phyloP scores from a whole-genome alignment of 2,888 invertebrate species.

The Drosophila rubida region DNA sequence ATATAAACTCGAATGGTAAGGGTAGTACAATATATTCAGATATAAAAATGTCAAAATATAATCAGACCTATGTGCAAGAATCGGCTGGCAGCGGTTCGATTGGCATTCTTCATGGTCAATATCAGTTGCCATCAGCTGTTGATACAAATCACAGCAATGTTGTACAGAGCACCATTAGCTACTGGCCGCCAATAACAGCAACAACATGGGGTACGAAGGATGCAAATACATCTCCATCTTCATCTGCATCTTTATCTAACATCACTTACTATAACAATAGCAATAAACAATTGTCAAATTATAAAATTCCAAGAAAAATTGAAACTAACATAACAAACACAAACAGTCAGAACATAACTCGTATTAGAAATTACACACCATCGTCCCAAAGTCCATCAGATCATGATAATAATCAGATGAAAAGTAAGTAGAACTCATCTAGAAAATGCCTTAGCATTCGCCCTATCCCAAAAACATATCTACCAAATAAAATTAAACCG shows the following conservation, averaged over 20 bases:
- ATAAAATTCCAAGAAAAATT: slow-evolving; percentile 72
- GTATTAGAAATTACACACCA: slow-evolving; percentile 72
- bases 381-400: slow-evolving; percentile 87
- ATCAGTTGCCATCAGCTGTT: slow-evolving; percentile 66
- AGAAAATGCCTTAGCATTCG: slow-evolving; percentile 20
- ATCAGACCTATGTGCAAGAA: slow-evolving; percentile 40
- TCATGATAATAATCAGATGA: slow-evolving; percentile 81
- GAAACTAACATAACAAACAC: slow-evolving; percentile 43
- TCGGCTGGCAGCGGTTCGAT: slow-evolving; percentile 42
- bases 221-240: slow-evolving; percentile 19
- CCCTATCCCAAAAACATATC: background rate
- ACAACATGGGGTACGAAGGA: slow-evolving; percentile 30
- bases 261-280: slow-evolving; percentile 34
- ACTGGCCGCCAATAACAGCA: slow-evolving; percentile 65
- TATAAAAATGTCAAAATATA: slow-evolving; percentile 32
- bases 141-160: slow-evolving; percentile 82
- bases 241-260: slow-evolving; percentile 32
- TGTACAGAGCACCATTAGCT: slow-evolving; percentile 82
- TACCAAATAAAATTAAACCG: background rate
- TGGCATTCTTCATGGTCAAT: slow-evolving; percentile 50
- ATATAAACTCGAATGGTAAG: slow-evolving; percentile 69
- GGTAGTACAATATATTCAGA: slow-evolving; percentile 24
- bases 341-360: slow-evolving; percentile 60
- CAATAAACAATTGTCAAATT: slow-evolving; percentile 65
- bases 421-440: slow-evolving; percentile 63